A percentile compares a stretch with the other conserved stretches of the same genome.
Conservation (phyloP, 2,113 vertebrate genomes). For the Typhlomys cinereus region DNA sequence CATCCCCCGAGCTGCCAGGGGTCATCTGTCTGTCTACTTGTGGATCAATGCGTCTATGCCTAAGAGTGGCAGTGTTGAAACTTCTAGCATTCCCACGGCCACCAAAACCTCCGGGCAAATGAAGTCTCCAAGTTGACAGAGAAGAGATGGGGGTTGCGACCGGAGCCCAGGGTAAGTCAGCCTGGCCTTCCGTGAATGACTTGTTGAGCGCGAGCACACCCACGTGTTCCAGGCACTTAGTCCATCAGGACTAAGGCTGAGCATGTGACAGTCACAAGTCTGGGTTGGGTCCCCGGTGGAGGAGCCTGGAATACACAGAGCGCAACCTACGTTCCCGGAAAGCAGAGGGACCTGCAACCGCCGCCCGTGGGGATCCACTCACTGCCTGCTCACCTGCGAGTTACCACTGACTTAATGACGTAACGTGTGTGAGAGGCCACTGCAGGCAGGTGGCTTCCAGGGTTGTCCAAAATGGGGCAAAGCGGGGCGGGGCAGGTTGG, state of each 20-base stretch:
- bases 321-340: neutral
- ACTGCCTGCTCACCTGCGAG: neutral
- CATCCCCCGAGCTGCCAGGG: too few relatives aligned
- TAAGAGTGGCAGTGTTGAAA: neutral
- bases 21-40: neutral
- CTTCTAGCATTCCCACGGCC: neutral
- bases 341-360: neutral
- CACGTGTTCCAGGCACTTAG: neutral
- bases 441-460: neutral
- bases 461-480: too few relatives aligned
- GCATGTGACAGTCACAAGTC: fast-evolving
- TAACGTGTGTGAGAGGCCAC: neutral
- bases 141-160: neutral
- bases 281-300: neutral
- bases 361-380: neutral
- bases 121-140: neutral
- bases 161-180: neutral
- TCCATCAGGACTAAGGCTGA: neutral
- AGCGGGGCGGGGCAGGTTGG: neutral
- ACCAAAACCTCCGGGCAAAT: neutral
- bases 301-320: neutral
- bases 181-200: neutral
- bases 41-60: too few relatives aligned
- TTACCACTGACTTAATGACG: neutral
- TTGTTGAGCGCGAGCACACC: neutral